Percentiles rank a stretch among this genome's conserved stretches.
These are phyloP conservation scores for Ostrea denselamellosa DNA, from an alignment of 1,140 invertebrate species.

Conservation along the genomic window DNA sequence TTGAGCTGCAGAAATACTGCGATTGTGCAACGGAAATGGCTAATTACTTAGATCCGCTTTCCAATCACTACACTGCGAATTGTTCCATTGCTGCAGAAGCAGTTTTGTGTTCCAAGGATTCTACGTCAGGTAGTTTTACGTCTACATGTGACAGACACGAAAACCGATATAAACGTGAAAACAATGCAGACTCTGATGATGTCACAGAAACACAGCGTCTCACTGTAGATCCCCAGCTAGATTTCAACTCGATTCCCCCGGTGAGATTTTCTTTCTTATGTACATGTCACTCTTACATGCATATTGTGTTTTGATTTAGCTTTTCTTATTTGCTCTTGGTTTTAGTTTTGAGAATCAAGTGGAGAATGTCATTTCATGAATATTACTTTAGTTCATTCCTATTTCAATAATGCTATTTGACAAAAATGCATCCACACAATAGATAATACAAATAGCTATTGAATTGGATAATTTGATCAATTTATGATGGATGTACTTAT, in stretches of 20 bases:
- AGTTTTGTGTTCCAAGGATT: not conserved
- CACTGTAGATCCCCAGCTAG: not conserved
- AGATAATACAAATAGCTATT: not conserved
- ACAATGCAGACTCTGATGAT: not conserved
- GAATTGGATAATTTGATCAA: not conserved
- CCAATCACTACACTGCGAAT: not conserved
- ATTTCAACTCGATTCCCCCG: not conserved
- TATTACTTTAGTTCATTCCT: too few relatives aligned
- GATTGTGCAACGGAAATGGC: not conserved
- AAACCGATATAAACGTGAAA: not conserved
- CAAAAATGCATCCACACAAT: too few relatives aligned
- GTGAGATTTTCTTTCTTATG: not conserved
- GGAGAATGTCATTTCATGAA: not conserved
- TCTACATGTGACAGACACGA: not conserved
- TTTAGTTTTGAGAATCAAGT: not conserved
- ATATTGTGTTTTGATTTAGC: not conserved
- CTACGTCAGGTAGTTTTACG: not conserved
- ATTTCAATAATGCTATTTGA: too few relatives aligned
- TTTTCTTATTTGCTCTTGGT: not conserved
- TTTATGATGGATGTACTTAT: not conserved
- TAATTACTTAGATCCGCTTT: not conserved
- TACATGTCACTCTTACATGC: too few relatives aligned
- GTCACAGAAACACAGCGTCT: not conserved
- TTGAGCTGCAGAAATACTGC: constrained; percentile 6
- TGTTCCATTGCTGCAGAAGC: not conserved